Base-by-base conservation (phyloP, 2,888 invertebrate genomes). In the Galeopsomyia nigrocyanea region DNA sequence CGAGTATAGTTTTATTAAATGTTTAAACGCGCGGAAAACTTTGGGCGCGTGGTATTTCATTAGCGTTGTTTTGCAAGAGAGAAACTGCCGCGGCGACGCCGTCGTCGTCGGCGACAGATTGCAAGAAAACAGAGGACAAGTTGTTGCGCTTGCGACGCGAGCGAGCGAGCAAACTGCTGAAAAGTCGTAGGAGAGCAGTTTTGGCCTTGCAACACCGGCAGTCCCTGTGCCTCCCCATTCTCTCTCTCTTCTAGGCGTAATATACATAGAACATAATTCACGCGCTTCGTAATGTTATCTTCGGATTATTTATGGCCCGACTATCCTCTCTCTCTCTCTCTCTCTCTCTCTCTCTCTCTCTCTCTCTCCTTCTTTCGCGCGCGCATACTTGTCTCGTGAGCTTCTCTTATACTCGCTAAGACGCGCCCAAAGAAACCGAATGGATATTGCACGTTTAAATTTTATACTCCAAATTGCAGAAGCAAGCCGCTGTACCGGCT, bases 251-350 rank as follows among this genome's bases (percentile, higher is more conserved):
- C 77, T 68, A 77, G 39, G 76, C 78, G 69, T 78, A 78, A 78
- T 78, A 76, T 77, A 77, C 77, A 77, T 69, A 72, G 76, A 75
- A 56, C 75, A 79, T 80, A 78, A 80, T 80, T 80, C 78, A 79
- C 78, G 74, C 66, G 75, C 73, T 66, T 74, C 75, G 79, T 80
- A 79, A 79, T 79, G 79, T 79, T 80, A 80, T 79, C 80, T 80
- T 73, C 77, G 75, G 78, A 74, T 78, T 79, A 79, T 80, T 79
- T 80, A 79, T 78, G 75, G 74, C 76, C 61, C 77, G 75, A 75
- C 19, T 56, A 67, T 61, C 60, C 57, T 58, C 22, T 3, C 56
- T 26, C 26, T 5, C 26, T 26, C 26, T 5, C 26, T 26, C 26
- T 26, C 26, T 26, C 5, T 5, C 60, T 31, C 57, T 58, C 22